These are phyloP conservation scores for Chelmon rostratus DNA, from an alignment of 2,797 vertebrate species.

Conservation along the genomic window DNA sequence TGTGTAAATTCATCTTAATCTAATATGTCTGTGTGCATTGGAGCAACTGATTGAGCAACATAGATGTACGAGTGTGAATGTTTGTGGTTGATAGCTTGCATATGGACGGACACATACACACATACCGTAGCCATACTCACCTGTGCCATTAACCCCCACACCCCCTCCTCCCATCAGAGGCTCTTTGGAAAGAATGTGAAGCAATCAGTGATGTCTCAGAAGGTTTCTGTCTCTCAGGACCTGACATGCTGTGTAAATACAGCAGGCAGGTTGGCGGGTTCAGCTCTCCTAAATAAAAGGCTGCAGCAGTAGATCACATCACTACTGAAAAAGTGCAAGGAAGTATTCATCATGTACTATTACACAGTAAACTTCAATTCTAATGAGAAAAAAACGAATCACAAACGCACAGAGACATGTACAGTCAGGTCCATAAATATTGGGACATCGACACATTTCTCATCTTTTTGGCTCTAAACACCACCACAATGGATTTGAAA, in stretches of 20 bases:
- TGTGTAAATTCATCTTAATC: conserved; percentile 27
- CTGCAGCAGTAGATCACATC: not conserved
- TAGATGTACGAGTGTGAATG: conserved; percentile 12
- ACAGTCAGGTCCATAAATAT: too few relatives aligned
- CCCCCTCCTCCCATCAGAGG: conserved; percentile 23
- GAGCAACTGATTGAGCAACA: conserved; percentile 29
- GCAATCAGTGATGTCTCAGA: conserved; percentile 31
- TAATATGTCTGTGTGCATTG: conserved; percentile 2
- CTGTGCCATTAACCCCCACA: conserved; percentile 34
- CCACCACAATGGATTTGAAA: too few relatives aligned
- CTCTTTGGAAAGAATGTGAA: conserved; percentile 58
- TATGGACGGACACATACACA: conserved; percentile 44
- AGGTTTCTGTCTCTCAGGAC: conserved; percentile 42
- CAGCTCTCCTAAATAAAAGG: conserved; percentile 21
- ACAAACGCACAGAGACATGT: not conserved
- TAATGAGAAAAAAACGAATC: too few relatives aligned
- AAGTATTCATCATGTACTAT: not conserved
- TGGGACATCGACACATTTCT: too few relatives aligned
- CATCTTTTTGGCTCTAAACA: too few relatives aligned
- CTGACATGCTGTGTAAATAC: conserved; percentile 53
- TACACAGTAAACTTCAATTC: not conserved
- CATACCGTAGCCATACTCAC: conserved; percentile 52
- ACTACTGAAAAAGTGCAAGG: not conserved
- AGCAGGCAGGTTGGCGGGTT: conserved; percentile 29
- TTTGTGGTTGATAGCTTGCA: conserved; percentile 25